Conservation (phyloP, 2,113 vertebrate genomes). For the Ondatra zibethicus region DNA sequence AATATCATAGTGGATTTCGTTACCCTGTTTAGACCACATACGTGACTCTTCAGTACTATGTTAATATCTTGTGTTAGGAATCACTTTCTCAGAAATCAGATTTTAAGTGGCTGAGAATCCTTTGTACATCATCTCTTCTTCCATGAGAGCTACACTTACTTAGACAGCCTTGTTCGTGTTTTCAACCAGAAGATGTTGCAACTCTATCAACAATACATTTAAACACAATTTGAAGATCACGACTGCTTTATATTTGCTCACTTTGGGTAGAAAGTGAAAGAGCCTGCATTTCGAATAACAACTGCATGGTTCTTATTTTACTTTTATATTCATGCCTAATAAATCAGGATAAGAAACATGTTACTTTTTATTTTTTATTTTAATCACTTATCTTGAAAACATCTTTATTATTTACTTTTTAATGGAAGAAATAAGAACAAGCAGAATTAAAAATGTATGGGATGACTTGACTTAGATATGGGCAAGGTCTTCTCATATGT, state of each 20-base stretch:
- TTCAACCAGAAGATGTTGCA: not conserved
- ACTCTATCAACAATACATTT: not conserved
- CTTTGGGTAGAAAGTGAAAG: not conserved
- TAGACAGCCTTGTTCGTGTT: conserved; percentile 75
- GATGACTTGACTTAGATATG: conserved; percentile 59
- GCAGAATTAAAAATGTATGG: conserved; percentile 42
- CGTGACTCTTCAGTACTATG: not conserved
- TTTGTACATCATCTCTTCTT: not conserved
- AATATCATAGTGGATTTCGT: not conserved
- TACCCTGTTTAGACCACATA: not conserved
- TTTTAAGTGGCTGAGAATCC: not conserved
- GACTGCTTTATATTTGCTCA: not conserved
- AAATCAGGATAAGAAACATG: not conserved
- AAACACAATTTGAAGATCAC: not conserved
- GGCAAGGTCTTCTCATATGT: conserved; percentile 66
- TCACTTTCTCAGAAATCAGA: conserved; percentile 26
- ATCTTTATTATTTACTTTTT: not conserved
- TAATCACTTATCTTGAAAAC: not conserved
- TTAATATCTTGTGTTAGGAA: not conserved
- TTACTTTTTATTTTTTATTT: not conserved
- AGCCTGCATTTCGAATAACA: not conserved
- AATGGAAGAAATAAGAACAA: not conserved
- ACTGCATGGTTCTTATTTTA: not conserved
- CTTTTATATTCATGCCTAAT: not conserved
- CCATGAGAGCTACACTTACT: conserved; percentile 36